Evolutionary conservation across 2,113 vertebrate species (phyloP), one percentile per base, ranked within the genome.

Genomic region (Hydrolagus affinis): DNA sequence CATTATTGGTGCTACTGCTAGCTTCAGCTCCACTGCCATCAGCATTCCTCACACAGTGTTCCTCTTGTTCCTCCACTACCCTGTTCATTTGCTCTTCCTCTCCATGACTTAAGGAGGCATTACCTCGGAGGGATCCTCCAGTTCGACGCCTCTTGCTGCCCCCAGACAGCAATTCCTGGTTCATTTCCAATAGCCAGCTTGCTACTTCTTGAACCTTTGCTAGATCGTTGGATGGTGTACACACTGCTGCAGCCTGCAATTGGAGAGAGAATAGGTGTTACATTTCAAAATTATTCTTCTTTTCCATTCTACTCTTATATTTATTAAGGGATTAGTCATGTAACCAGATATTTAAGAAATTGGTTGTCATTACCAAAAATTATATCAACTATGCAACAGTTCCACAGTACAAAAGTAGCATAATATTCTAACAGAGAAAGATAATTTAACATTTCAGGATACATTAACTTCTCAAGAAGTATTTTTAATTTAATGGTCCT

Each of bases 181-280:
- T 99, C 98, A 99, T 99, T 97, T 99, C 98, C 97, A 99, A 99
- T 97, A 99, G 97, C 98, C 98, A 99, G 98, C 96, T 99, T 99
- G 98, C 98, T 95, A 99, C 97, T 96, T 99, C 97, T 95, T 99
- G 98, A 90, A 99, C 97, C 95, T 98, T 99, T 92, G 94, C 96
- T 97, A 99, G 95, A 95, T 97, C 98, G 94, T 97, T 96, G 94
- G 97, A 98, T 91, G 97, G 97, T 90, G 96, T 94, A 95, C 98
- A 97, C 90, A 94, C 90, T 94, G 98, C 98, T 96, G 95, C 96
- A 98, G 98, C 96, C 98, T 99, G 92, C 56, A 88, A 72, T 88
- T 74, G 86, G 19, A 88, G 86, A 88, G 86, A 68, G 68, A 70
- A 73, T 28, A 1, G 71, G 62, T 44, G 21, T 32, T 83, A 83